Evolutionary conservation across 2,113 vertebrate species (phyloP).

Genomic region (Chionis minor): DNA sequence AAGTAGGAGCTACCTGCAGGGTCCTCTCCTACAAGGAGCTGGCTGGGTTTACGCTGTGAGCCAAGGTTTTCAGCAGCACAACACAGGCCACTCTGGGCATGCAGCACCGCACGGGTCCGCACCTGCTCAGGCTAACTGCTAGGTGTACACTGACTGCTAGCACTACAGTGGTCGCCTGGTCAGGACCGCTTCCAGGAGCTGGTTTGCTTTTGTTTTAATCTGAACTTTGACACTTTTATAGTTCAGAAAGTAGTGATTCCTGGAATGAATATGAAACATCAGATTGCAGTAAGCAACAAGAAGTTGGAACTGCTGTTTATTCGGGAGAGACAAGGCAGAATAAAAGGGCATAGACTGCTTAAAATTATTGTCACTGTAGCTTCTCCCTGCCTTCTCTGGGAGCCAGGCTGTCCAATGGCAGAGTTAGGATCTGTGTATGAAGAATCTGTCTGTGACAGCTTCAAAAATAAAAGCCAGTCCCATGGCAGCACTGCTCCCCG

Average conservation of each 20-base stretch:
- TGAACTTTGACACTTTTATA: not conserved
- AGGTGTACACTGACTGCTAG: fast-evolving
- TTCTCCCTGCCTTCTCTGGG: not conserved
- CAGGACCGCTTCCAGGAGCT: fast-evolving
- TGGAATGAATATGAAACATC: not conserved
- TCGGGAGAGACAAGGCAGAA: not conserved
- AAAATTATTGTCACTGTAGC: not conserved
- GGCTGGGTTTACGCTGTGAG: not conserved
- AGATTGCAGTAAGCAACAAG: not conserved
- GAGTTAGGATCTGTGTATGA: not conserved
- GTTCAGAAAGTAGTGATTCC: not conserved
- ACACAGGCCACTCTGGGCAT: fast-evolving
- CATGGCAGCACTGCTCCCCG: not conserved
- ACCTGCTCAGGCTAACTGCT: too few relatives aligned
- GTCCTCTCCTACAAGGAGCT: not conserved
- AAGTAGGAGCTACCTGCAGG: not conserved
- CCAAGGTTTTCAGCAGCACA: not conserved
- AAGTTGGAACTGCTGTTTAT: not conserved
- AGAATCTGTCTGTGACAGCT: not conserved
- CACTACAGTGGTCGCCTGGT: too few relatives aligned
- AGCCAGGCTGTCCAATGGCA: not conserved
- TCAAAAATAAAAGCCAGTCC: not conserved
- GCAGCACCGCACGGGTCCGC: not conserved
- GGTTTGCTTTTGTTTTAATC: not conserved
- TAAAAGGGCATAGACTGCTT: not conserved